A percentile compares a stretch with the other conserved stretches of the same genome.
phyloP scores from a whole-genome alignment of 2,113 vertebrate genomes.

The Sisor rabdophorus region DNA sequence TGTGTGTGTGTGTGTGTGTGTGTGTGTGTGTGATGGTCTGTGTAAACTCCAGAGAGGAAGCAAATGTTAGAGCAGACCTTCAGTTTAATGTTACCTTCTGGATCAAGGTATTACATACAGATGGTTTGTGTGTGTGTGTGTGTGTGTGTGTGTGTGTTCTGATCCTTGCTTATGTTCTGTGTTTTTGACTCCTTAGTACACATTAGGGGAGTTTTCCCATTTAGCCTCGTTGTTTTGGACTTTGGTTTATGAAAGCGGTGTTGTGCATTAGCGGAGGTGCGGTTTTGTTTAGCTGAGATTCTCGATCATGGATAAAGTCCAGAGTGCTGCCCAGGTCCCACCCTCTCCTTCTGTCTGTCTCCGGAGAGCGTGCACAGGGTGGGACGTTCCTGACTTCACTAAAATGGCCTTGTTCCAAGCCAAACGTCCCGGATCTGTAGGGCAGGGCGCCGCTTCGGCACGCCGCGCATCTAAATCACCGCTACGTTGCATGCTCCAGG shows the following conservation, averaged over 20 bases:
- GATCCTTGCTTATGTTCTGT: background rate
- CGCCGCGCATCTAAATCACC: slow-evolving; percentile 53
- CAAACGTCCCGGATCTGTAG: slow-evolving; percentile 43
- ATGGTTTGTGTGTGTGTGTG: background rate
- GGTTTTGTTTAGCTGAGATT: slow-evolving; percentile 27
- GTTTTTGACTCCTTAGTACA: slow-evolving; percentile 3
- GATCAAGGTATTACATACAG: slow-evolving; percentile 13
- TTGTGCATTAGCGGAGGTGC: background rate
- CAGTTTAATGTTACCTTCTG: slow-evolving; percentile 41
- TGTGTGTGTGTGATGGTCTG: slow-evolving; percentile 28
- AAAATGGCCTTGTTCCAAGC: slow-evolving; percentile 47
- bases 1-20: slow-evolving; percentile 9
- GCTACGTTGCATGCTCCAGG: slow-evolving; percentile 32
- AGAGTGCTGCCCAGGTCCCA: slow-evolving; percentile 30
- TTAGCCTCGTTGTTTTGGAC: background rate
- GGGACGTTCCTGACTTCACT: slow-evolving; percentile 52
- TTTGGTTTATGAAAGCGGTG: background rate
- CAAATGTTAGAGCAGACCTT: slow-evolving; percentile 1
- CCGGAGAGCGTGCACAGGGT: slow-evolving; percentile 45
- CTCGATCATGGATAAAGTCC: slow-evolving; percentile 33
- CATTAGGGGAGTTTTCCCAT: background rate
- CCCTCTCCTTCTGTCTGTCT: slow-evolving; percentile 36
- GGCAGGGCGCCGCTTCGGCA: slow-evolving; percentile 42
- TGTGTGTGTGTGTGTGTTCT: slow-evolving; percentile 16
- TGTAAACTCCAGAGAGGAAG: slow-evolving; percentile 28